phyloP scores from a whole-genome alignment of 2,113 vertebrate species.

The Polyodon spathula region DNA sequence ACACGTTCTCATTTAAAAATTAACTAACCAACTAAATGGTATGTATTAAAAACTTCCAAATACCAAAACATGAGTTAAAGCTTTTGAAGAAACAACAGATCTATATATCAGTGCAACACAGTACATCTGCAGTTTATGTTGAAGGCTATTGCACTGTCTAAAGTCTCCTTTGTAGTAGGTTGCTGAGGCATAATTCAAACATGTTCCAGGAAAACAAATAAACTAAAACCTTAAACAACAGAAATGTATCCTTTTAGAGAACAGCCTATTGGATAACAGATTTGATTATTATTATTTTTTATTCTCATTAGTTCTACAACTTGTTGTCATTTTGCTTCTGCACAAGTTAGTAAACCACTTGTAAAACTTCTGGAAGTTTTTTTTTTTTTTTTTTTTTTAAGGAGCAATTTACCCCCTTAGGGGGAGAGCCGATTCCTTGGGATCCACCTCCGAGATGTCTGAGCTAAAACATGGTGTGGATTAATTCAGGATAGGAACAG shows the following conservation, averaged over 20 bases:
- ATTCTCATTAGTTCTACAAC: background rate
- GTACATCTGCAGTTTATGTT: too few species aligned
- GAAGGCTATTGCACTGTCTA: background rate
- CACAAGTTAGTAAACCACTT: conserved; percentile 1
- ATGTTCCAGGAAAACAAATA: too few species aligned
- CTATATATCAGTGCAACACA: conserved; percentile 1
- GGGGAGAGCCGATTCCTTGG: background rate
- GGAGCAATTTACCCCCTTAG: background rate
- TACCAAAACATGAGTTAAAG: too few species aligned
- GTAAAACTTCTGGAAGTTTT: background rate
- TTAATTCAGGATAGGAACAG: conserved; percentile 42
- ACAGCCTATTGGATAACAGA: too few species aligned
- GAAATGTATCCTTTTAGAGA: too few species aligned
- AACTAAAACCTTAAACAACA: too few species aligned
- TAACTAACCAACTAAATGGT: too few species aligned
- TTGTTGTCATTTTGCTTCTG: background rate
- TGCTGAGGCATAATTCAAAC: too few species aligned
- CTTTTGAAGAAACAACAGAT: too few species aligned
- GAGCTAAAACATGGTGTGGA: conserved; percentile 48
- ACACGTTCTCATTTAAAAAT: too few species aligned
- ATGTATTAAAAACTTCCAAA: too few species aligned
- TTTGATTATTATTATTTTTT: too few species aligned
- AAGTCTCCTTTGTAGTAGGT: background rate
- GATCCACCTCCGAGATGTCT: conserved; percentile 36
- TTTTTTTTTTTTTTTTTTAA: background rate